Evolutionary conservation across 2,888 invertebrate species (phyloP).

Genomic region (Alcis repandata): DNA sequence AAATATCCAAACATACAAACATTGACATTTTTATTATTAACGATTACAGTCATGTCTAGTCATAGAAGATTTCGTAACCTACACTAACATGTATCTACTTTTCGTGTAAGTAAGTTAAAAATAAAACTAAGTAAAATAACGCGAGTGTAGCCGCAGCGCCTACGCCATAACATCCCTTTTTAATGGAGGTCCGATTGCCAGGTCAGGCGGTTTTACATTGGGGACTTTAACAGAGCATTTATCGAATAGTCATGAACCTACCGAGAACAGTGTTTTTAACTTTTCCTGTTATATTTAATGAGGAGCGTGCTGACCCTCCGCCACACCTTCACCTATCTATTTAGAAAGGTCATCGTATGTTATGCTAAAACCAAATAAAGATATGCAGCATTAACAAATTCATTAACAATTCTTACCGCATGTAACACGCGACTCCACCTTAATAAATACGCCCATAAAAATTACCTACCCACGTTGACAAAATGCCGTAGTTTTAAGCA

Average conservation of each 20-base stretch:
- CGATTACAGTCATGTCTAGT: too few species aligned
- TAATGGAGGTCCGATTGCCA: conserved; percentile 19
- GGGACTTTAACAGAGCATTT: conserved; percentile 1
- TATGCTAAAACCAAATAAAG: conserved; percentile 20
- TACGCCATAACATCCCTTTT: conserved; percentile 12
- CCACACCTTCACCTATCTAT: conserved; percentile 5
- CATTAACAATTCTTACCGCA: conserved; percentile 25
- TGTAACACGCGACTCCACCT: conserved; percentile 17
- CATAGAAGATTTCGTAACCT: too few species aligned
- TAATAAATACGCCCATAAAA: conserved; percentile 27
- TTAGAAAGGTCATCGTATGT: conserved; percentile 12
- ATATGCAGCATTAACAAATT: conserved; percentile 17
- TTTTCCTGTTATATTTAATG: not conserved
- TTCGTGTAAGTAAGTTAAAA: conserved; percentile 3
- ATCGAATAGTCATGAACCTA: not conserved
- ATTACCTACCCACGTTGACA: conserved; percentile 38
- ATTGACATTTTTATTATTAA: too few species aligned
- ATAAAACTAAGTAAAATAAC: conserved; percentile 9
- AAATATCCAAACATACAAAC: too few species aligned
- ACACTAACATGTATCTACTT: not conserved
- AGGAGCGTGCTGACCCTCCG: conserved; percentile 3
- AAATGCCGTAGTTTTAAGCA: conserved; percentile 37
- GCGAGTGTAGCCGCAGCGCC: not conserved
- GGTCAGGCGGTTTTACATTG: not conserved
- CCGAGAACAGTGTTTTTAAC: not conserved